Evolutionary conservation across 2,888 invertebrate genomes (phyloP), one percentile per base, ranked within the genome.

Genomic region (Drosophila nigricruria): DNA sequence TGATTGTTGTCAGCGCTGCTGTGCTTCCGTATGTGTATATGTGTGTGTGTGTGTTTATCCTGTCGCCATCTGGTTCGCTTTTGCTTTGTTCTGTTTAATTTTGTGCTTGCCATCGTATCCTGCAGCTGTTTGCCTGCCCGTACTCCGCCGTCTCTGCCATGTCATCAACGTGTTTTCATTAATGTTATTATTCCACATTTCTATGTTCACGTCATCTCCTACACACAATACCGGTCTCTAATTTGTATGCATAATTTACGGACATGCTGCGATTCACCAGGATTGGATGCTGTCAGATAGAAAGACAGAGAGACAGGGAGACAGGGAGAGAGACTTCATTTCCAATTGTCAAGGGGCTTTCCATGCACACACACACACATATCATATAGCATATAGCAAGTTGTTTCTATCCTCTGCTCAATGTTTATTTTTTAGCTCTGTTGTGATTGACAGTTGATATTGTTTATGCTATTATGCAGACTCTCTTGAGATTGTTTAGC

Each of bases 151-250:
- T 53, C 50, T 62, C 56, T 65, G 40, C 40, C 58, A 67, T 67
- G 73, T 75, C 75, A 67, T 82, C 79, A 81, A 84, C 83, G 79
- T 88, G 84, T 84, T 88, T 84, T 84, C 89, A 86, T 88, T 84
- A 84, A 84, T 88, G 84, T 84, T 84, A 88, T 84, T 84, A 86
- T 84, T 88, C 84, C 83, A 86, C 84, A 84, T 83, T 88, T 86
- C 77, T 69, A 74, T 84, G 89, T 86, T 86, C 76, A 83, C 78
- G 71, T 88, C 89, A 88, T 70, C 71, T 78, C 67, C 73, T 63
- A 53, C 57, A 68, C 62, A 73, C 76, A 70, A 64, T 74, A 69
- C 68, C 68, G 62, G 70, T 76, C 76, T 86, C 89, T 88, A 84
- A 84, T 84, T 84, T 84, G 89, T 86, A 83, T 84, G 87, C 87